Conservation (phyloP, 2,888 invertebrate species). For the Sminthurinus aureus region DNA sequence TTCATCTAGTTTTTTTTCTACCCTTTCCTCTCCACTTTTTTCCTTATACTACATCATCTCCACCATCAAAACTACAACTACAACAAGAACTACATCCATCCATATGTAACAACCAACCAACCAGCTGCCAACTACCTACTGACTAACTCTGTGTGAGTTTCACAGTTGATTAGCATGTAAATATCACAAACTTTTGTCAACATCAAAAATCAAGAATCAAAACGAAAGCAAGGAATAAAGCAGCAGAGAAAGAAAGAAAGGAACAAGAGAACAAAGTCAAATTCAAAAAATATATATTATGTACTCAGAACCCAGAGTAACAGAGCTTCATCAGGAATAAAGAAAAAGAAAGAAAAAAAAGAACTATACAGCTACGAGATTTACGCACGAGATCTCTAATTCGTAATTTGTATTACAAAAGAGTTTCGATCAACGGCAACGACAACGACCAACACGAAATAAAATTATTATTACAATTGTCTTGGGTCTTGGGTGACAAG, state of each 20-base stretch:
- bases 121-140: conserved; percentile 4
- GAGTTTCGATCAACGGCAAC: no score
- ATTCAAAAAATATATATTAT: background rate
- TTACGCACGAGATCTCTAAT: conserved; percentile 17
- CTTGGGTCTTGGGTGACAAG: background rate
- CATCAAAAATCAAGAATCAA: background rate
- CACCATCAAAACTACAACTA: no score
- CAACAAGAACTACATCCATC: no score
- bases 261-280: background rate
- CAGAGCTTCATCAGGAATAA: background rate
- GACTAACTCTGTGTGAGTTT: conserved; percentile 23
- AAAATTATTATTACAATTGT: no score
- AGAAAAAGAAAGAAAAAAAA: no score
- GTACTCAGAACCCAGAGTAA: background rate
- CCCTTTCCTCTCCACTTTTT: background rate
- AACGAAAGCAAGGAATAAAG: background rate
- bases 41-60: background rate
- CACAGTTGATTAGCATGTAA: conserved; percentile 21
- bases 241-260: background rate
- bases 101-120: background rate
- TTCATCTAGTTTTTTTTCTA: background rate
- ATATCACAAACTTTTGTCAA: conserved; percentile 15
- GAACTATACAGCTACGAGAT: background rate
- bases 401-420: conserved; percentile 5
- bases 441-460: background rate